Evolutionary conservation across 2,113 vertebrate species (phyloP), one percentile per base, ranked within the genome.

Genomic region (Nyctereutes procyonoides): DNA sequence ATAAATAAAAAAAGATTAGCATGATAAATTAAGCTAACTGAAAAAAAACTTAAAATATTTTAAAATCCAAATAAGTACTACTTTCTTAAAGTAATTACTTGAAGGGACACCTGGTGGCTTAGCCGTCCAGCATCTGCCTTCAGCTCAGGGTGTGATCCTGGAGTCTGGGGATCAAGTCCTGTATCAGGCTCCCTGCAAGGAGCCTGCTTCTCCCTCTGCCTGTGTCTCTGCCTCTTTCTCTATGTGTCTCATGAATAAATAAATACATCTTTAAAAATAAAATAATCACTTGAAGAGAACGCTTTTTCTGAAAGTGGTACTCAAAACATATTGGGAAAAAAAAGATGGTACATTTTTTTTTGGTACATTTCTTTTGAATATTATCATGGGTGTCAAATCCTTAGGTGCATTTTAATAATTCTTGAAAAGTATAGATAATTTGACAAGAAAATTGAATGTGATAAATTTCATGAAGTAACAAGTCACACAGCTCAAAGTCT

Each of bases 391-490:
- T 84, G 32, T 92, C 48, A 91, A 3, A 30, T 83, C 60, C 35
- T 43, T 83, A 83, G n/a, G n/a, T 81, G 19, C 1, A 30, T 76
- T 82, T 92, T 62, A 56, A 43, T 85, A 74, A 62, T 67, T 80
- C 5, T 28, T 65, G 62, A 53, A 84, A 77, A 58, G 20, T 55
- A 67, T 22, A 32, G 90, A 26, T 94, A 94, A 73, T 73, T 88
- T 96, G 43, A 88, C 30, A 91, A 76, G 58, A 63, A 88, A 94
- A 77, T 83, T 0, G 13, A 94, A 86, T 48, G n/a, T 56, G 13
- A 73, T 19, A 60, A 48, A 35, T 88, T 95, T 85, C n/a, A 73
- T 92, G 69, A 92, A 94, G 71, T 63, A 60, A 16, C n/a, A 79
- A 65, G n/a, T 80, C 24, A 65, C 12, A 62, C 19, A 63, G 9